phyloP scores from a whole-genome alignment of 92 coral and sea anemone species.

The Zoanthus sansibaricus region DNA sequence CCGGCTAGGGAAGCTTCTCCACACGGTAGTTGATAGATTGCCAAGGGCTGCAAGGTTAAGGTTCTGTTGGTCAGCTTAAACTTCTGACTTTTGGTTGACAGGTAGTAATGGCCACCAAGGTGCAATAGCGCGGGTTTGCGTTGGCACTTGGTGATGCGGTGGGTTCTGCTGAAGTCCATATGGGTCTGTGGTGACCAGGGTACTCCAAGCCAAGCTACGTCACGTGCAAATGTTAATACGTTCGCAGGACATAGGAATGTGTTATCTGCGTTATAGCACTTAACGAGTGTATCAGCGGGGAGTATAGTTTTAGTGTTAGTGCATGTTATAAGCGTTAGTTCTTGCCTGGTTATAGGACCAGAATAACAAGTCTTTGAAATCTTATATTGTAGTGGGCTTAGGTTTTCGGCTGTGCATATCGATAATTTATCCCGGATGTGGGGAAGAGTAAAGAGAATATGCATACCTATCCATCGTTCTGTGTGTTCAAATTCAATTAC shows the following conservation, averaged over 20 bases:
- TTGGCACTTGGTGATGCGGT: not conserved
- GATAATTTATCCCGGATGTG: not conserved
- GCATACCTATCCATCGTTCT: slow-evolving; percentile 3
- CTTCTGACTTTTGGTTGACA: not conserved
- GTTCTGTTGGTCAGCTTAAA: too few relatives aligned
- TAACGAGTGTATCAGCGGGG: slow-evolving; percentile 5
- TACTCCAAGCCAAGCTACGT: slow-evolving; percentile 50
- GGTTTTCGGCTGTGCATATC: slow-evolving; percentile 40
- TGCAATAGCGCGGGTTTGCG: not conserved
- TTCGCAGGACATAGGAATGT: not conserved
- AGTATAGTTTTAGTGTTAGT: slow-evolving; percentile 28
- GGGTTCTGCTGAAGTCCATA: not conserved
- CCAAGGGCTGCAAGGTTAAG: too few relatives aligned
- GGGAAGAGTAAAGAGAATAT: slow-evolving; percentile 38
- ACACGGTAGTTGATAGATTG: too few relatives aligned
- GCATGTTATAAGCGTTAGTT: slow-evolving; percentile 33
- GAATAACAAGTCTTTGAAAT: slow-evolving; percentile 31
- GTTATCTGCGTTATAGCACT: slow-evolving; percentile 30
- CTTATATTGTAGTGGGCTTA: slow-evolving; percentile 32
- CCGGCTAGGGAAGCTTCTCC: not conserved
- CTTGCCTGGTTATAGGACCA: slow-evolving; percentile 30
- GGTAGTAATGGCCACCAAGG: slow-evolving; percentile 9
- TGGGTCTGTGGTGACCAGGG: slow-evolving; percentile 33
- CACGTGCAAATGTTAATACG: slow-evolving; percentile 1
- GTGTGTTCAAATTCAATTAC: slow-evolving; percentile 37